These are phyloP conservation scores for Monodelphis domestica DNA, from an alignment of 2,797 vertebrate genomes.

Conservation along the genomic window DNA sequence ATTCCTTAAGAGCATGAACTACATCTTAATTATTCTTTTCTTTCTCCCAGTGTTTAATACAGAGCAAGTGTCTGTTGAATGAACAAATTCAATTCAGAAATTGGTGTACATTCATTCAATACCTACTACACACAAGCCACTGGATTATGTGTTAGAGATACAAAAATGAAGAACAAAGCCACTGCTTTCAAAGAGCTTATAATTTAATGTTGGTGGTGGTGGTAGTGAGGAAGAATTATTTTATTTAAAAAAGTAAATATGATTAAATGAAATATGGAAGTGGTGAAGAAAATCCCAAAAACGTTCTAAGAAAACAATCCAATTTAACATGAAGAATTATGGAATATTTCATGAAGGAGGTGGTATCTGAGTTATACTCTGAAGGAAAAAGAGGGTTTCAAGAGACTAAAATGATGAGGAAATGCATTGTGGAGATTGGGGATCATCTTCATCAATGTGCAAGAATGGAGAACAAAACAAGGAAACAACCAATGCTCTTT, in stretches of 20 bases:
- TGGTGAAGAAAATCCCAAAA: not conserved
- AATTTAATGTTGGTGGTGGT: not conserved
- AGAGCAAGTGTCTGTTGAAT: not conserved
- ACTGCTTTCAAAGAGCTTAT: not conserved
- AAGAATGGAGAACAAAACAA: not conserved
- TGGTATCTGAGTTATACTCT: not conserved
- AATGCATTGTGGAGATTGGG: not conserved
- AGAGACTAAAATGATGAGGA: not conserved
- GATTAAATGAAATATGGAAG: not conserved
- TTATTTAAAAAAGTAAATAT: not conserved
- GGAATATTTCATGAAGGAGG: not conserved
- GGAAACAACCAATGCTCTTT: not conserved
- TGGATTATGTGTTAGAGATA: not conserved
- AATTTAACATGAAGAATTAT: not conserved
- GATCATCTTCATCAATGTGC: not conserved
- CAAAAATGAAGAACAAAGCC: not conserved
- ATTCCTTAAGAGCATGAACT: not conserved
- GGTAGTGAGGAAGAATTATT: not conserved
- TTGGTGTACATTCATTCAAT: not conserved
- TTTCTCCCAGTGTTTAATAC: not conserved
- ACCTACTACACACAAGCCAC: not conserved
- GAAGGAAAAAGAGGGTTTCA: not conserved
- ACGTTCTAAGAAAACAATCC: not conserved
- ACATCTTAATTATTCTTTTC: not conserved
- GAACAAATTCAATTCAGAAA: not conserved